Conservation (phyloP, 2,113 vertebrate genomes). For the Semicossyphus pulcher region DNA sequence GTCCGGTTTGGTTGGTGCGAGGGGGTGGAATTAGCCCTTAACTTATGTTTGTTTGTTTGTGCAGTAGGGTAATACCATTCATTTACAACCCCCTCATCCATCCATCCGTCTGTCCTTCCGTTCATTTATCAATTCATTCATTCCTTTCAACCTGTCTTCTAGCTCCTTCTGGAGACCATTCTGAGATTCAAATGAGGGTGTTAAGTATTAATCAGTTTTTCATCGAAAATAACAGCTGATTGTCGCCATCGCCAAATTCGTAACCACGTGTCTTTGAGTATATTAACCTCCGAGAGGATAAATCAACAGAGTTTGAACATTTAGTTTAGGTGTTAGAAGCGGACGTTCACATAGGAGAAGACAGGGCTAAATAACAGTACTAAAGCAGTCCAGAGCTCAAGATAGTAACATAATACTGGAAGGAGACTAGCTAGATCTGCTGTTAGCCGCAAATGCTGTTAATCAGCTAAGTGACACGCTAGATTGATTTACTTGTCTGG, state of each 20-base stretch:
- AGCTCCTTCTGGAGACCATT: not conserved
- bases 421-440: not conserved
- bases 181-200: not conserved
- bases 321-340: not conserved
- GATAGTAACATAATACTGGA: constrained; percentile 40
- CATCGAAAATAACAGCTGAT: constrained; percentile 47
- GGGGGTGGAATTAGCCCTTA: constrained; percentile 33
- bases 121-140: not conserved
- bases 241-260: constrained; percentile 52
- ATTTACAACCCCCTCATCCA: constrained; percentile 2
- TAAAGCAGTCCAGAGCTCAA: constrained; percentile 3
- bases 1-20: constrained; percentile 73
- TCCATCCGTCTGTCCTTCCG: not conserved
- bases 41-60: constrained; percentile 47
- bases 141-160: constrained; percentile 10
- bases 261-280: not conserved
- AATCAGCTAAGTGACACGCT: not conserved
- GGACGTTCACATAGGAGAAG: not conserved
- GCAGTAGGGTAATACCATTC: constrained; percentile 45
- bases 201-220: not conserved
- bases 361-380: not conserved
- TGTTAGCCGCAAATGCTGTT: not conserved
- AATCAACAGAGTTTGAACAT: not conserved
- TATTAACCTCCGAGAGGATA: not conserved
- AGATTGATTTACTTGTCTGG: not conserved